Base-by-base conservation (phyloP, 2,113 vertebrate genomes). In the Centrocercus urophasianus region DNA sequence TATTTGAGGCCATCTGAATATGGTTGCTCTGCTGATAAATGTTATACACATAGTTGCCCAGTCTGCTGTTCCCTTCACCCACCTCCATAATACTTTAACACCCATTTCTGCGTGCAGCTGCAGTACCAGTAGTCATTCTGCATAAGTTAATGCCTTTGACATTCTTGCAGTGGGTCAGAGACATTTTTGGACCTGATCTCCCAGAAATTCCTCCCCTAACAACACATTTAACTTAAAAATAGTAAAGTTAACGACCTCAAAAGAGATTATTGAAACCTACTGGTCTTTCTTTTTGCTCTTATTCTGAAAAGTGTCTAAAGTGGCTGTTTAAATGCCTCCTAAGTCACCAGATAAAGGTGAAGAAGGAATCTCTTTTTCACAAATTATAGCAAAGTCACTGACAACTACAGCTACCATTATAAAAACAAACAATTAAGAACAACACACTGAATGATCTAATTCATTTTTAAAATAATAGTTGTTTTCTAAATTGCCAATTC, bases 11-110 rank as follows among this genome's bases (percentile, higher is more conserved):
- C 8, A 47, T 9, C 18, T 27, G 2, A 0, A 30, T 59, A 69
- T 0, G 0, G 22, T 0, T 2, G 4, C 7, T 65, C 9, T 20
- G 38, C 61, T 45, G 13, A 11, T 16, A 87, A 82, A 47, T 34
- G 52, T 13, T 30, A 30, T 4, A 36, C 7, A 14, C 30, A 74
- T 18, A 66, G 71, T 1, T 38, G 25, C 25, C 4, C 27, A 4
- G 13, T 54, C 48, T 48, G 14, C 36, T 69, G 6, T 18, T 88
- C 22, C 36, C n/a, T 72, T n/a, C n/a, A 74, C 28, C 38, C 66
- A 11, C 13, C 30, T 69, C 56, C 61, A 25, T 13, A 93, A 48
- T 11, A 40, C 9, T 80, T 83, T 59, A 67, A 2, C 8, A 13
- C 32, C 24, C 9, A 25, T 38, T 82, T 79, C 72, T 59, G 24